A percentile compares a stretch with the other conserved stretches of the same genome.
phyloP scores from a whole-genome alignment of 2,797 vertebrate species.

The Hemibagrus guttatus region DNA sequence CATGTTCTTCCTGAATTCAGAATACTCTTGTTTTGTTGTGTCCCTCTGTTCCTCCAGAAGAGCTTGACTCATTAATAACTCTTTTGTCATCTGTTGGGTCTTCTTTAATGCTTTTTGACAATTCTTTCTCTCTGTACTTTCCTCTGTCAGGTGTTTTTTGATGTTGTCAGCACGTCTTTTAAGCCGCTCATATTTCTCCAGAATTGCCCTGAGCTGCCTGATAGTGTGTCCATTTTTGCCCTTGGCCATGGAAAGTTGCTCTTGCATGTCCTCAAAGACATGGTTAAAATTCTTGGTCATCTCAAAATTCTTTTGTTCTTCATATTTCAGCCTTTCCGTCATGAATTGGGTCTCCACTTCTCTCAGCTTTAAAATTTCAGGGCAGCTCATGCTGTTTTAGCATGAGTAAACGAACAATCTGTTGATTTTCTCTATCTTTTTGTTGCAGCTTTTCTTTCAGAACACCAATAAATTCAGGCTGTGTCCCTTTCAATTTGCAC shows the following conservation, averaged over 20 bases:
- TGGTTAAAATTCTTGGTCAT: constrained; percentile 26
- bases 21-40: constrained; percentile 12
- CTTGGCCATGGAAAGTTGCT: constrained; percentile 37
- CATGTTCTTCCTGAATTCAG: constrained; percentile 35
- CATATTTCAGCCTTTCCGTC: constrained; percentile 44
- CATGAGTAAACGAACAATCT: constrained; percentile 39
- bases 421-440: constrained; percentile 50
- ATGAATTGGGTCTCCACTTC: constrained; percentile 32
- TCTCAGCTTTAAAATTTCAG: constrained; percentile 29
- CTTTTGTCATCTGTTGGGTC: constrained; percentile 37
- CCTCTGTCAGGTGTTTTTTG: constrained; percentile 41
- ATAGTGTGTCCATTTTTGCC: constrained; percentile 29
- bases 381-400: constrained; percentile 44
- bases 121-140: constrained; percentile 40
- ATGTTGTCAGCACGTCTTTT: constrained; percentile 33
- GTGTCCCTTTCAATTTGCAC: constrained; percentile 13
- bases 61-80: constrained; percentile 42
- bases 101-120: constrained; percentile 46
- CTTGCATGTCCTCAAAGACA: constrained; percentile 30
- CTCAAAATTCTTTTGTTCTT: constrained; percentile 38
- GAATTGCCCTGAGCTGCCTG: constrained; percentile 50
- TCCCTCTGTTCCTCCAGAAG: constrained; percentile 49
- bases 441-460: constrained; percentile 47
- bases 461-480: constrained; percentile 35
- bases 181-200: constrained; percentile 58